Evolutionary conservation across 23 tunicate genomes (phyloP).

Genomic region (Phallusia fumigata): DNA sequence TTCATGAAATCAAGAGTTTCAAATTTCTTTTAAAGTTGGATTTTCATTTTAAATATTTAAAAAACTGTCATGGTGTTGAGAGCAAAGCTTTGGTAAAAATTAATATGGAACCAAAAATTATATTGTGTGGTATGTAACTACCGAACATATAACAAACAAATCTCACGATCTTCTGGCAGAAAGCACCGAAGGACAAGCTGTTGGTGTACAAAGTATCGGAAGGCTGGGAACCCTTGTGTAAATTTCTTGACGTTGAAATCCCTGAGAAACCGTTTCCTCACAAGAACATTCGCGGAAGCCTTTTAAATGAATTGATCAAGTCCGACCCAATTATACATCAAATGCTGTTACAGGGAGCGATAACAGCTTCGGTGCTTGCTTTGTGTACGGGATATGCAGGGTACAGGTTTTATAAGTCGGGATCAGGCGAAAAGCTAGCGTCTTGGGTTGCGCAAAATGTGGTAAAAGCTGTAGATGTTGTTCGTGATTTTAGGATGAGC

Average conservation of each 20-base stretch:
- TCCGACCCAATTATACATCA: neutral
- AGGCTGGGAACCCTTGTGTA: conserved; percentile 16
- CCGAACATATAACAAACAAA: no score
- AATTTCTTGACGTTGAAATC: conserved; percentile 3
- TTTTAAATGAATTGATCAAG: neutral
- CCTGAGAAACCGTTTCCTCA: conserved; percentile 9
- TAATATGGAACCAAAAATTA: no score
- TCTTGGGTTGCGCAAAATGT: neutral
- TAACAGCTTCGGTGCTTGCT: neutral
- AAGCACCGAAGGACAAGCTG: conserved; percentile 8
- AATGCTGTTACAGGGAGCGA: neutral
- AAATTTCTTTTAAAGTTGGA: no score
- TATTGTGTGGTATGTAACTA: no score
- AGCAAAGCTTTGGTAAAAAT: no score
- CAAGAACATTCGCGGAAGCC: neutral
- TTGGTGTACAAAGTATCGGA: neutral
- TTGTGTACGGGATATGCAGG: neutral
- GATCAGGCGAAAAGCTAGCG: neutral
- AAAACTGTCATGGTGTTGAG: no score
- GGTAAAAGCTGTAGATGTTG: neutral
- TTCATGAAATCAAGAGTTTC: no score
- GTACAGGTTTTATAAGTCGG: neutral
- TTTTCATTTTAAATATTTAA: no score
- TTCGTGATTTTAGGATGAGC: neutral
- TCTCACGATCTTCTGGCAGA: neutral